These are phyloP conservation scores for Ivindomyrus marchei DNA, from an alignment of 2,113 vertebrate genomes.

Conservation along the genomic window DNA sequence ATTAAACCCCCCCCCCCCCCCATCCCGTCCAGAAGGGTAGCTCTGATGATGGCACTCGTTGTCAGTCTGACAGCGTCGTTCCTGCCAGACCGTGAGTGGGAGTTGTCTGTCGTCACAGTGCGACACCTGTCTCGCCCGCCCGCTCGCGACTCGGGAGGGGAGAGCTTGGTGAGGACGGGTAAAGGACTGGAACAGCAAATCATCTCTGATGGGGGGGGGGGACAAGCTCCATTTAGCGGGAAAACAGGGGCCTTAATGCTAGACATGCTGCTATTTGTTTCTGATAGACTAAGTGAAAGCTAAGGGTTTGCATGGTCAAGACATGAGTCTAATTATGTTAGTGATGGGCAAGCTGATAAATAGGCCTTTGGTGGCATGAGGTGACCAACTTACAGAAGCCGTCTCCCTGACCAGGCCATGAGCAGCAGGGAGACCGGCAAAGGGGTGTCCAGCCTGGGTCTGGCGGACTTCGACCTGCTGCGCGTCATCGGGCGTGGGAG, in stretches of 20 bases:
- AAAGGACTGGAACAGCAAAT: background rate
- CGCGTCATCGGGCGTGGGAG: conserved; percentile 94
- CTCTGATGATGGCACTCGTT: background rate
- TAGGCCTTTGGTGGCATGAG: background rate
- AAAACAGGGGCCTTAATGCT: background rate
- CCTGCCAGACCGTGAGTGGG: background rate
- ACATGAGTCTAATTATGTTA: background rate
- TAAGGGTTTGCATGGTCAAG: background rate
- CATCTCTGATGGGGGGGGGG: background rate
- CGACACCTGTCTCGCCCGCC: background rate
- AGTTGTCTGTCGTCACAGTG: background rate
- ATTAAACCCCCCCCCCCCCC: no score
- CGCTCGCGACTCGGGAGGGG: background rate
- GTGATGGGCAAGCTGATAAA: background rate
- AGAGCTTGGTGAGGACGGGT: background rate
- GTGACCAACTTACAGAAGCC: background rate
- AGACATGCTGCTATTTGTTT: background rate
- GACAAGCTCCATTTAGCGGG: background rate
- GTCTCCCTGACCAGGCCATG: conserved; percentile 64
- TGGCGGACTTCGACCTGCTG: conserved; percentile 90
- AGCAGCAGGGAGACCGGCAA: conserved; percentile 87
- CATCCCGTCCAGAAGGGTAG: background rate
- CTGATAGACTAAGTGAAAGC: background rate
- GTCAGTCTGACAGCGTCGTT: background rate
- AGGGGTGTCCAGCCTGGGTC: conserved; percentile 83